Evolutionary conservation across 2,888 invertebrate genomes (phyloP).

Genomic region (Amaurobius ferox): DNA sequence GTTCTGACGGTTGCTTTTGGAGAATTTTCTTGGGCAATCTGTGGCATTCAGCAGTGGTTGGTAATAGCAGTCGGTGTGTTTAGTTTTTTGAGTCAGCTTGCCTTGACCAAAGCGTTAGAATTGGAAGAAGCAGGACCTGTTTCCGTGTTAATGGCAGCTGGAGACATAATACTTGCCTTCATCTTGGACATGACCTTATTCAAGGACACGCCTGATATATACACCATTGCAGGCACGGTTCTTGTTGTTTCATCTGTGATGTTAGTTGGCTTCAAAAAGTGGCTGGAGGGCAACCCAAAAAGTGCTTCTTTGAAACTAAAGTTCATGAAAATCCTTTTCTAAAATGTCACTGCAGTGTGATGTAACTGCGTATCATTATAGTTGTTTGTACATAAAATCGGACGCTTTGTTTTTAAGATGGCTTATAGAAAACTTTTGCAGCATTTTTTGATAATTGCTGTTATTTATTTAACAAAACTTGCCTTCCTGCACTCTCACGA

Average conservation of each 20-base stretch:
- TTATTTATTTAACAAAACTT: too few relatives aligned
- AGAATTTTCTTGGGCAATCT: slow-evolving; percentile 87
- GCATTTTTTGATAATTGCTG: too few relatives aligned
- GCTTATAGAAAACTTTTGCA: too few relatives aligned
- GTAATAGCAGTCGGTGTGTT: slow-evolving; percentile 80
- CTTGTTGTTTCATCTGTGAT: slow-evolving; percentile 90
- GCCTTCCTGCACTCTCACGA: too few relatives aligned
- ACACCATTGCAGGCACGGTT: slow-evolving; percentile 88
- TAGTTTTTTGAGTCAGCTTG: slow-evolving; percentile 75
- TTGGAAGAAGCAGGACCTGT: slow-evolving; percentile 96
- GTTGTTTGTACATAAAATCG: too few relatives aligned
- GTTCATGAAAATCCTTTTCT: slow-evolving; percentile 40
- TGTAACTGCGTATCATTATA: too few relatives aligned
- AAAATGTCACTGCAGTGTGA: too few relatives aligned
- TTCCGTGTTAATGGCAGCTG: slow-evolving; percentile 88
- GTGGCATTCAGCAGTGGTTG: slow-evolving; percentile 87
- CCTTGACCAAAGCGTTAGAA: slow-evolving; percentile 90
- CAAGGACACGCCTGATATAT: slow-evolving; percentile 89
- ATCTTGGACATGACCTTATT: slow-evolving; percentile 93
- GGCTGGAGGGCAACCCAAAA: slow-evolving; percentile 87
- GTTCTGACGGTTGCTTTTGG: slow-evolving; percentile 85
- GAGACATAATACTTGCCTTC: slow-evolving; percentile 94
- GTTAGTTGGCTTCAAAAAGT: slow-evolving; percentile 89
- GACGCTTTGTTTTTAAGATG: too few relatives aligned
- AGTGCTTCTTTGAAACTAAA: slow-evolving; percentile 34